These are phyloP conservation scores for Pogonognathellus flavescens DNA, from an alignment of 1,140 invertebrate genomes.

Conservation along the genomic window DNA sequence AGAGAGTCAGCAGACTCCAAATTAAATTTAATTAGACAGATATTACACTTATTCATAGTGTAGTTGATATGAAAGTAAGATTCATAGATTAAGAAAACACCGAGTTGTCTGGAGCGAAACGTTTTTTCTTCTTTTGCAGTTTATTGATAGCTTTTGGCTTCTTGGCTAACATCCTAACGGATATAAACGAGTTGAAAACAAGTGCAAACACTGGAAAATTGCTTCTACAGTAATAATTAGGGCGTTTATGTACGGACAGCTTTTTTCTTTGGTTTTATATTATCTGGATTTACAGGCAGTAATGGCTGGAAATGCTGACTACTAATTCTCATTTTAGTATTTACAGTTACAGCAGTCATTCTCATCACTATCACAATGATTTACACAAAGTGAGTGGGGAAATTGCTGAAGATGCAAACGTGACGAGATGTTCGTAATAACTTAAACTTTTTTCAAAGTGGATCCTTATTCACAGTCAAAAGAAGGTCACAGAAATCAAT, in stretches of 20 bases:
- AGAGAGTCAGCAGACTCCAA: not conserved
- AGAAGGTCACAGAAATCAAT: not conserved
- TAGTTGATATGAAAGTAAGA: conserved; percentile 16
- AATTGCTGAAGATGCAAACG: too few species aligned
- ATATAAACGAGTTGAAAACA: conserved; percentile 19
- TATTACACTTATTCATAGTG: conserved; percentile 42
- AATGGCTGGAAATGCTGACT: too few species aligned
- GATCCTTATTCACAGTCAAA: not conserved
- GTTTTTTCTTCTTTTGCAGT: not conserved
- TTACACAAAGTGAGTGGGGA: too few species aligned
- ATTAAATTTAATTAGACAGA: conserved; percentile 45
- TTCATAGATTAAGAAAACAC: conserved; percentile 27
- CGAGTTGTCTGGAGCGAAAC: not conserved
- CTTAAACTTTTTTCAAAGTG: not conserved
- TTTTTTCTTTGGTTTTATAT: too few species aligned
- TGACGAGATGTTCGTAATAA: too few species aligned
- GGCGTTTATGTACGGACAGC: not conserved
- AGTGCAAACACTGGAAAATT: conserved; percentile 9
- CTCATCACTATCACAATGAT: too few species aligned
- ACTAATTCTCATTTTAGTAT: too few species aligned
- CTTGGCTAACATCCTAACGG: conserved; percentile 8
- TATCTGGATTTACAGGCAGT: too few species aligned
- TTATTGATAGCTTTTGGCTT: not conserved
- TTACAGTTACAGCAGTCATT: too few species aligned
- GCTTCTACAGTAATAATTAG: conserved; percentile 23